Conservation (phyloP, 2,888 invertebrate genomes). For the Lycophotia porphyrea region DNA sequence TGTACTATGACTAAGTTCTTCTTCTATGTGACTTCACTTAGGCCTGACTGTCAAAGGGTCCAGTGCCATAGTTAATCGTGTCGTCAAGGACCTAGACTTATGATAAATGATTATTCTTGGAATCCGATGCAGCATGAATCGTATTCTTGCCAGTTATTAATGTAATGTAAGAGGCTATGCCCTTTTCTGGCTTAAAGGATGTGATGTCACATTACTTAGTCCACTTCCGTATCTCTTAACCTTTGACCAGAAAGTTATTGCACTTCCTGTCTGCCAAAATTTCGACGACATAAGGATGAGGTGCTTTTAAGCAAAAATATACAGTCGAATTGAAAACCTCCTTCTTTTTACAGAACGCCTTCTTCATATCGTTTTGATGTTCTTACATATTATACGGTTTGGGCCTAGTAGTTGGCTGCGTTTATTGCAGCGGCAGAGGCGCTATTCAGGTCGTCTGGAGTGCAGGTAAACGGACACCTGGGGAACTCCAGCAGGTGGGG, state of each 20-base stretch:
- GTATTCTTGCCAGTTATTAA: slow-evolving; percentile 24
- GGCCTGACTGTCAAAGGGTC: slow-evolving; percentile 35
- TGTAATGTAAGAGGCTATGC: slow-evolving; percentile 36
- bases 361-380: no score
- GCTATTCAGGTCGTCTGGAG: no score
- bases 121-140: slow-evolving; percentile 48
- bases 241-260: slow-evolving; percentile 37
- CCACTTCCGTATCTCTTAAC: slow-evolving; percentile 48
- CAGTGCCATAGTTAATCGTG: slow-evolving; percentile 29
- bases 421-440: no score
- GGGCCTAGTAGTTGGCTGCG: no score
- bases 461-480: no score
- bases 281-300: not conserved
- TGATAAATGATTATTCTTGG: slow-evolving; percentile 59
- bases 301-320: not conserved
- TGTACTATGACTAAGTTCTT: slow-evolving; percentile 56
- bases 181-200: slow-evolving; percentile 42
- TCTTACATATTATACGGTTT: no score
- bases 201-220: slow-evolving; percentile 40
- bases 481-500: no score
- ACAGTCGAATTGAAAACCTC: not conserved
- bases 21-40: slow-evolving; percentile 41
- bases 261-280: slow-evolving; percentile 46
- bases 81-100: slow-evolving; percentile 21
- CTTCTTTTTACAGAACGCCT: no score